Conservation (phyloP, 2,113 vertebrate genomes). For the Lepisosteus osseus region DNA sequence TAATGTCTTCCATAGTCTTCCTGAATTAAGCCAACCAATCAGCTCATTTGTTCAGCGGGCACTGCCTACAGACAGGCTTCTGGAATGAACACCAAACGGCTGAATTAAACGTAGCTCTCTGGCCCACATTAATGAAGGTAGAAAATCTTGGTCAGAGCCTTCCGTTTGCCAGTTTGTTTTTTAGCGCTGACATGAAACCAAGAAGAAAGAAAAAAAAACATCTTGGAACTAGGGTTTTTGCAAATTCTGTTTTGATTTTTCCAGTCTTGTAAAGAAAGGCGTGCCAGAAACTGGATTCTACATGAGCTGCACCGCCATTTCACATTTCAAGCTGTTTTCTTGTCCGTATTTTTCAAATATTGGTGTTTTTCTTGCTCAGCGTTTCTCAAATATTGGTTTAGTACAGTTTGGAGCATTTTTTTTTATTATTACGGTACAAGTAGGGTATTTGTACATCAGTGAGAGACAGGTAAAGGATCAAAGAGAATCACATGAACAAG, state of each 20-base stretch:
- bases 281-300: constrained; percentile 19
- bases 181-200: constrained; percentile 48
- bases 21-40: constrained; percentile 62
- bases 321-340: too few relatives aligned
- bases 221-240: not conserved
- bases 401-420: too few relatives aligned
- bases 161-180: constrained; percentile 56
- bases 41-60: constrained; percentile 45
- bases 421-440: too few relatives aligned
- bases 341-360: too few relatives aligned
- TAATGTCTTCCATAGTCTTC: constrained; percentile 65
- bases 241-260: constrained; percentile 41
- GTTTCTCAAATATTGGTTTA: too few relatives aligned
- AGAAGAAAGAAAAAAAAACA: constrained; percentile 38
- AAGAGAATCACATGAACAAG: too few relatives aligned
- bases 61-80: constrained; percentile 64
- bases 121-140: constrained; percentile 59
- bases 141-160: constrained; percentile 49
- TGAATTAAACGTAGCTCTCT: constrained; percentile 50
- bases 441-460: too few relatives aligned
- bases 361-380: too few relatives aligned
- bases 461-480: too few relatives aligned
- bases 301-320: not conserved
- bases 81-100: constrained; percentile 46
- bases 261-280: constrained; percentile 39